Evolutionary conservation across 2,113 vertebrate species (phyloP).

Genomic region (Gobius niger): DNA sequence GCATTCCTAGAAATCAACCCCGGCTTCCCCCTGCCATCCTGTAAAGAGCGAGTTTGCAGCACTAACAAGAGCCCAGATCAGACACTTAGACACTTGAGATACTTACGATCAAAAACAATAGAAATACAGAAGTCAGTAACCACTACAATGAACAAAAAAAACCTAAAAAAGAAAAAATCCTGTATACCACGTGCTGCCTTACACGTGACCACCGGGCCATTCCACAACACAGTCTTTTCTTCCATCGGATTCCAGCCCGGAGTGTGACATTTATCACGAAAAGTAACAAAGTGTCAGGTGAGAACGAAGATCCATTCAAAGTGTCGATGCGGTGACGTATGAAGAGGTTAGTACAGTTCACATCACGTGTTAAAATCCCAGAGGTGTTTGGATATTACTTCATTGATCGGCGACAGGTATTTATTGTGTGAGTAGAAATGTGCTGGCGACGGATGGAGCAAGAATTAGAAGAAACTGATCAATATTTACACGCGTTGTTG

Average conservation of each 20-base stretch:
- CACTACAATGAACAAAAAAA: too few relatives aligned
- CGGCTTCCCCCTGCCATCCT: too few relatives aligned
- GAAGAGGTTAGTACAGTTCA: slow-evolving; percentile 43
- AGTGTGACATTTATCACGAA: not conserved
- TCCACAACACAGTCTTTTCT: not conserved
- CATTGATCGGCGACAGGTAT: slow-evolving; percentile 31
- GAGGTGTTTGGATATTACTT: slow-evolving; percentile 50
- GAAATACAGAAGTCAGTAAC: too few relatives aligned
- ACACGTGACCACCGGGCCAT: not conserved
- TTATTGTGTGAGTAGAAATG: slow-evolving; percentile 27
- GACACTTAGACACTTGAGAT: too few relatives aligned
- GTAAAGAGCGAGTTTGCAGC: too few relatives aligned
- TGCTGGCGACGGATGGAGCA: slow-evolving; percentile 8
- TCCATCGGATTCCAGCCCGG: not conserved
- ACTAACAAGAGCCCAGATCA: too few relatives aligned
- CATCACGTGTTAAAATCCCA: slow-evolving; percentile 55
- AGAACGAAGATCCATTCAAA: slow-evolving; percentile 18
- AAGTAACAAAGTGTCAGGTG: slow-evolving; percentile 12
- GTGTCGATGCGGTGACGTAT: slow-evolving; percentile 36
- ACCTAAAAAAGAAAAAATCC: not conserved
- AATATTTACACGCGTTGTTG: slow-evolving; percentile 52
- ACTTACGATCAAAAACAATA: too few relatives aligned
- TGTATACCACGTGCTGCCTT: not conserved
- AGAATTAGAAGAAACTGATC: slow-evolving; percentile 23
- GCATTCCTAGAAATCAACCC: too few relatives aligned